Conservation (phyloP, 2,888 invertebrate genomes). For the Amphipoea lucens region DNA sequence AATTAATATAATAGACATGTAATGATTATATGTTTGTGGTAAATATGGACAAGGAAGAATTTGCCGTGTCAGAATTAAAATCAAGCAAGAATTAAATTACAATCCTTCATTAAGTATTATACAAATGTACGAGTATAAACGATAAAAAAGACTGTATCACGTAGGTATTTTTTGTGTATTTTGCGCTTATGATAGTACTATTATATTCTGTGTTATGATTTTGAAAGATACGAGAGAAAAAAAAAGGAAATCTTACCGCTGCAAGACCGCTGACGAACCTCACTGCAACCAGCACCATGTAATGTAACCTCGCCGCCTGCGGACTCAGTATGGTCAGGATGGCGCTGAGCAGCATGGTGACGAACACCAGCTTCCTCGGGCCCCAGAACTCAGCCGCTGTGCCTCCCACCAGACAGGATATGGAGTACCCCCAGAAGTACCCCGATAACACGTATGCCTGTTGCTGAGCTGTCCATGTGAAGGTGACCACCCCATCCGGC, state of each 20-base stretch:
- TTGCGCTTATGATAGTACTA: background rate
- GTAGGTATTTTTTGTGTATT: background rate
- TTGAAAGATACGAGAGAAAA: background rate
- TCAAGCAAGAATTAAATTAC: background rate
- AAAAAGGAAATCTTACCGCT: slow-evolving; percentile 86
- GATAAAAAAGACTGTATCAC: background rate
- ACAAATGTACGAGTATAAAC: background rate
- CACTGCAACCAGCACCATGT: slow-evolving; percentile 89
- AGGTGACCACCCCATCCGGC: slow-evolving; percentile 84
- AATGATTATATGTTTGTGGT: background rate
- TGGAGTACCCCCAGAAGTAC: slow-evolving; percentile 90
- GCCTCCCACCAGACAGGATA: slow-evolving; percentile 92
- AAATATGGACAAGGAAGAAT: background rate
- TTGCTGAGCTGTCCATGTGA: slow-evolving; percentile 91
- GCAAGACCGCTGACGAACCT: slow-evolving; percentile 91
- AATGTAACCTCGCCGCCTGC: slow-evolving; percentile 90
- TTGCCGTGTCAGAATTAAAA: background rate
- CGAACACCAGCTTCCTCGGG: slow-evolving; percentile 90
- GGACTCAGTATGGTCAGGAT: slow-evolving; percentile 91
- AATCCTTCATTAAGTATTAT: background rate
- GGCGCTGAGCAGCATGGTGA: slow-evolving; percentile 89
- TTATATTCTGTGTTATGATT: background rate
- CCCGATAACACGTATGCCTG: slow-evolving; percentile 92
- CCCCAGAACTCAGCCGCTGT: slow-evolving; percentile 92
- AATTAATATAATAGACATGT: slow-evolving; percentile 2